These are phyloP conservation scores for Rhimphoctona megacephalus DNA, from an alignment of 2,888 invertebrate genomes.

Conservation along the genomic window DNA sequence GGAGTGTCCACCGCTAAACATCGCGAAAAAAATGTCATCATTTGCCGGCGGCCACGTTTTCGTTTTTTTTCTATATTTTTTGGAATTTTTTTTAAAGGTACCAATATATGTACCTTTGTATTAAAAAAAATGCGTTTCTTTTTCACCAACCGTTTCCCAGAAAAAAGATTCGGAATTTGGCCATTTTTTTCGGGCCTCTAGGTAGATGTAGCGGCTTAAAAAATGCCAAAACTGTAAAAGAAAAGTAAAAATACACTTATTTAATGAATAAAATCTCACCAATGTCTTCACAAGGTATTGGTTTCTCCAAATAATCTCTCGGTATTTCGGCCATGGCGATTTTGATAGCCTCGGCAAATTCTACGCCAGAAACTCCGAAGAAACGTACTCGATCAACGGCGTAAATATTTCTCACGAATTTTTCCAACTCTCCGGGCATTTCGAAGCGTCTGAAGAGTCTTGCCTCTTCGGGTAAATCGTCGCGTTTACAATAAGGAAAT, in stretches of 20 bases:
- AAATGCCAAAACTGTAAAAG: neutral
- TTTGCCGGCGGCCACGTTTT: too few species aligned
- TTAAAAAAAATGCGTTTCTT: too few species aligned
- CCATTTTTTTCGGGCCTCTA: too few species aligned
- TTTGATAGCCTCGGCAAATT: conserved; percentile 78
- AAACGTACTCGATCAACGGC: conserved; percentile 74
- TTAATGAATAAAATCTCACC: conserved; percentile 68
- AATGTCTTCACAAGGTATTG: conserved; percentile 70
- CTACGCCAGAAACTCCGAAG: conserved; percentile 73
- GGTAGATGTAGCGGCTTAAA: too few species aligned
- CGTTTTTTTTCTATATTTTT: too few species aligned
- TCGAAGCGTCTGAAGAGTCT: conserved; percentile 78
- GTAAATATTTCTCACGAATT: conserved; percentile 79
- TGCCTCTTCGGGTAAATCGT: conserved; percentile 80
- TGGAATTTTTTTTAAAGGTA: too few species aligned
- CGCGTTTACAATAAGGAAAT: conserved; percentile 80
- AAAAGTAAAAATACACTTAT: neutral
- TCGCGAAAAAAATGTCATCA: too few species aligned
- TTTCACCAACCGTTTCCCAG: too few species aligned
- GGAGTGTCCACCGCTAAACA: too few species aligned
- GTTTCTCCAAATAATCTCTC: conserved; percentile 54
- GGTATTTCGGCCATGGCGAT: conserved; percentile 73
- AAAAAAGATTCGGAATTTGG: too few species aligned
- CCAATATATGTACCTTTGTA: too few species aligned
- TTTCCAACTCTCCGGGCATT: conserved; percentile 79